Conservation (phyloP, 2,113 vertebrate genomes). For the Chlorodrepanis virens region DNA sequence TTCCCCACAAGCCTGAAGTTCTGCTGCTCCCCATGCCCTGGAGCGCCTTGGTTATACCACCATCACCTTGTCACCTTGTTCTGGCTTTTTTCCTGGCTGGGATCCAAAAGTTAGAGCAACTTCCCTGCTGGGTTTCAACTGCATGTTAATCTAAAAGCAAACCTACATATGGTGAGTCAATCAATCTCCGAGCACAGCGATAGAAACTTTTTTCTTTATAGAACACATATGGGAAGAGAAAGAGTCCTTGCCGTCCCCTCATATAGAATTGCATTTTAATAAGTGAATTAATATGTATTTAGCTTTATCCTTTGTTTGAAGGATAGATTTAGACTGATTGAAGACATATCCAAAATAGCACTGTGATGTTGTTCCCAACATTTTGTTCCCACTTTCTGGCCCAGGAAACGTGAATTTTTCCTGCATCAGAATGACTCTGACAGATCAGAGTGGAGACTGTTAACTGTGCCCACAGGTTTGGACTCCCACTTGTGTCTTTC, state of each 20-base stretch:
- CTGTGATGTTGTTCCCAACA: not conserved
- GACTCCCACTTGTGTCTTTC: not conserved
- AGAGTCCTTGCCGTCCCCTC: not conserved
- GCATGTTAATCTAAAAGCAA: slow-evolving; percentile 20
- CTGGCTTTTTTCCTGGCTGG: not conserved
- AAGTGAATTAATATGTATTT: slow-evolving; percentile 28
- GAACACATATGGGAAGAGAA: slow-evolving; percentile 6
- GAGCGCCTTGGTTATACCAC: not conserved
- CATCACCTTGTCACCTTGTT: not conserved
- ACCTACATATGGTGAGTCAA: slow-evolving; percentile 31
- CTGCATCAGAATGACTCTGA: not conserved
- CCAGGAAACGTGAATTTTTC: not conserved
- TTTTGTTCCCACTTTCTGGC: not conserved
- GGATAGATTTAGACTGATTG: not conserved
- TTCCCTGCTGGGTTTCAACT: not conserved
- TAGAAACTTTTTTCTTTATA: not conserved
- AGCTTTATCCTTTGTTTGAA: not conserved
- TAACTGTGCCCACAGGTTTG: not conserved
- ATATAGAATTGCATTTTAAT: not conserved
- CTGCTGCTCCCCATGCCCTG: not conserved
- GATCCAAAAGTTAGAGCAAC: not conserved
- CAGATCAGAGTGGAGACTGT: not conserved
- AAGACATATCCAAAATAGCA: not conserved
- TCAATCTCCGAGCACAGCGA: not conserved
- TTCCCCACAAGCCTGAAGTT: not conserved